Conservation (phyloP, 2,888 invertebrate species). For the Drosophila testacea region DNA sequence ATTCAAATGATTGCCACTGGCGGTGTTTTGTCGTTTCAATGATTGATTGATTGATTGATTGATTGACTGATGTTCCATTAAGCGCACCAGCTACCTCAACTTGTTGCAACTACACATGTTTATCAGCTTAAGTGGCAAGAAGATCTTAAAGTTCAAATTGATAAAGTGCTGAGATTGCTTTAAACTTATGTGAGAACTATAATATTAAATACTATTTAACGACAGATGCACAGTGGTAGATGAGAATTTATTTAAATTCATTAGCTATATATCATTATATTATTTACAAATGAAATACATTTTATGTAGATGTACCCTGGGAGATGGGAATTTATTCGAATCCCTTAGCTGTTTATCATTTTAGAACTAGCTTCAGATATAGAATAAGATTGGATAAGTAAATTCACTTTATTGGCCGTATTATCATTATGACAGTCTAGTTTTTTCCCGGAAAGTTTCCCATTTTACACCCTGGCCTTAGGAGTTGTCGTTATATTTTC, state of each 20-base stretch:
- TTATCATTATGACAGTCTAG: too few relatives aligned
- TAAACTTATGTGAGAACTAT: slow-evolving; percentile 17
- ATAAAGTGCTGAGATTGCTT: slow-evolving; percentile 14
- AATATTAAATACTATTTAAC: background rate
- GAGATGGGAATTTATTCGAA: too few relatives aligned
- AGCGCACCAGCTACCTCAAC: slow-evolving; percentile 26
- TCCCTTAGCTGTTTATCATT: background rate
- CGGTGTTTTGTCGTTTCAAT: slow-evolving; percentile 45
- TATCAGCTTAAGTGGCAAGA: slow-evolving; percentile 5
- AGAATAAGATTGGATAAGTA: too few relatives aligned
- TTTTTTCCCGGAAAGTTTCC: too few relatives aligned
- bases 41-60: slow-evolving; percentile 54
- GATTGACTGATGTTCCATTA: slow-evolving; percentile 52
- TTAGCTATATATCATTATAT: background rate
- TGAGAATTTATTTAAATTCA: background rate
- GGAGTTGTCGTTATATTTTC: too few relatives aligned
- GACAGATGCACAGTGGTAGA: background rate
- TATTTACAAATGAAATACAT: too few relatives aligned
- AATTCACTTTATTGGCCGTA: too few relatives aligned
- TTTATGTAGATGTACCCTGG: too few relatives aligned
- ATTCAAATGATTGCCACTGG: slow-evolving; percentile 74
- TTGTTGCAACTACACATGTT: slow-evolving; percentile 29
- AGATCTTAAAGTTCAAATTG: slow-evolving; percentile 1
- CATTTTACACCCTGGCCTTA: too few relatives aligned
- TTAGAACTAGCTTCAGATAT: background rate